Evolutionary conservation across 2,113 vertebrate species (phyloP).

Genomic region (Elachura formosa): DNA sequence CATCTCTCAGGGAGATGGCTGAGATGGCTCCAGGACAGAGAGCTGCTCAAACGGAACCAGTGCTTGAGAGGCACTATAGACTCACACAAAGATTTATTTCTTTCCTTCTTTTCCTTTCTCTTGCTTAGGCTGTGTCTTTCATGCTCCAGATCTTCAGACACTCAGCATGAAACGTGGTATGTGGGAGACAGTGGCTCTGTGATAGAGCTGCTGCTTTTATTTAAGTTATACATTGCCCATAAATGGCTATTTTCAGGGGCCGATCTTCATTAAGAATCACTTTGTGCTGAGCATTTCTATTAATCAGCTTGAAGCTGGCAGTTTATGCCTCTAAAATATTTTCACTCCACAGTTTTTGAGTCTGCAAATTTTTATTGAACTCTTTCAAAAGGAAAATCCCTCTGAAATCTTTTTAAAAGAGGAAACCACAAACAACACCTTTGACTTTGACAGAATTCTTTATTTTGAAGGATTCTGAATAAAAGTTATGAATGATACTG

Average conservation of each 20-base stretch:
- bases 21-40: background rate
- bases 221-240: background rate
- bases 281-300: background rate
- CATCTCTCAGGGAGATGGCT: background rate
- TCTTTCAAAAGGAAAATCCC: background rate
- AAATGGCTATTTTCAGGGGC: background rate
- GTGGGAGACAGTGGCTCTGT: background rate
- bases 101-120: background rate
- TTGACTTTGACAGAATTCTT: background rate
- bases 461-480: background rate
- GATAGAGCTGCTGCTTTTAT: background rate
- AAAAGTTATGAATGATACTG: background rate
- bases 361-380: background rate
- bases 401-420: background rate
- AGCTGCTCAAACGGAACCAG: background rate
- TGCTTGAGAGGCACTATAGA: background rate
- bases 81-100: background rate
- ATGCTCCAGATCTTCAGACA: background rate
- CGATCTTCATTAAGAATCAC: background rate
- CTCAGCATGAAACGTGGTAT: background rate
- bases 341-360: background rate
- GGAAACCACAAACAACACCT: background rate
- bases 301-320: background rate
- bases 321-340: background rate
- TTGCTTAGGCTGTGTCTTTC: background rate